Conservation (phyloP, 2,797 vertebrate species). For the Manis crassicaudata region DNA sequence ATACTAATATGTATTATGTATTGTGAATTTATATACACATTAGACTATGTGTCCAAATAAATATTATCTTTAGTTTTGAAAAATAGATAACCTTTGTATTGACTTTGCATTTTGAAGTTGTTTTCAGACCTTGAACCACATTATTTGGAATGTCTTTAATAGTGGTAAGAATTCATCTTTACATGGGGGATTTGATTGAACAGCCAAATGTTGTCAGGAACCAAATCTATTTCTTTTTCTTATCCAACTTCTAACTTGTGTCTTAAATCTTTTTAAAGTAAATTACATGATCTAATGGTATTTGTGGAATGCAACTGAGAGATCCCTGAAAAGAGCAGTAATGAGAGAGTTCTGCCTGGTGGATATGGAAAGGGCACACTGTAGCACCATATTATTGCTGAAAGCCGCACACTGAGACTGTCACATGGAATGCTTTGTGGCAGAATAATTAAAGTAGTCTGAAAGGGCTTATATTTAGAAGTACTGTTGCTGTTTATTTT, state of each 20-base stretch:
- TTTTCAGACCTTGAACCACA: neutral
- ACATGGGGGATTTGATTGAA: neutral
- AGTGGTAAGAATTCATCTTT: neutral
- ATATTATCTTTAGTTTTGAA: neutral
- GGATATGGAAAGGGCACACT: neutral
- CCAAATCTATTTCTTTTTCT: neutral
- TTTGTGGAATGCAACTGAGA: neutral
- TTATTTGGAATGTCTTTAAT: slow-evolving; percentile 14
- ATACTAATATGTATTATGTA: neutral
- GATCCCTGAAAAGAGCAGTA: neutral
- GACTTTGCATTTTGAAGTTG: neutral
- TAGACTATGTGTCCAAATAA: neutral
- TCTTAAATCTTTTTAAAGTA: slow-evolving; percentile 19
- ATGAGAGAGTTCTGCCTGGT: neutral
- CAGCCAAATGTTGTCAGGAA: neutral
- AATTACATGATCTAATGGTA: neutral
- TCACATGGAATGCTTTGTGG: slow-evolving; percentile 34
- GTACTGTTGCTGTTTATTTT: neutral
- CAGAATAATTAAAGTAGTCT: slow-evolving; percentile 39
- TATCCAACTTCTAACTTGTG: neutral
- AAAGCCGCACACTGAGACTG: slow-evolving; percentile 5
- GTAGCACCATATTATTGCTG: fast-evolving
- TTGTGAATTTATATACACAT: neutral
- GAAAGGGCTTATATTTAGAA: slow-evolving; percentile 28
- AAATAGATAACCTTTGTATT: neutral